Percentiles rank a stretch among this genome's conserved stretches.
phyloP scores from a whole-genome alignment of 2,113 vertebrate species.

The Bufo gargarizans region DNA sequence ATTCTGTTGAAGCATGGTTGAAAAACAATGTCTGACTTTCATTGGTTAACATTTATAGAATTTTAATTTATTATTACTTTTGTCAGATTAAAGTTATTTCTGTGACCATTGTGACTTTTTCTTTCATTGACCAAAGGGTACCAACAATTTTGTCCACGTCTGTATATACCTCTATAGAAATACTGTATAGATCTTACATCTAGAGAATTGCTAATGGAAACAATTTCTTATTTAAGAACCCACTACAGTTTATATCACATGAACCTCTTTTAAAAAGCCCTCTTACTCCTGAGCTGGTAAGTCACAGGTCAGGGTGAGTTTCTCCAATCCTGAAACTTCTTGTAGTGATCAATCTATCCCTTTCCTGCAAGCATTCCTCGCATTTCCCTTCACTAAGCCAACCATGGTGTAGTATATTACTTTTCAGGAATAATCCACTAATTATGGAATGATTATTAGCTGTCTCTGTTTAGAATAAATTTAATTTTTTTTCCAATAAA shows the following conservation, averaged over 20 bases:
- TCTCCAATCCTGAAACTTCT: neutral
- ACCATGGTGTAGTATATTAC: neutral
- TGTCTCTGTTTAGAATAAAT: neutral
- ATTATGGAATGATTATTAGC: neutral
- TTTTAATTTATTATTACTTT: no score
- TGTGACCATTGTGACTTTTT: no score
- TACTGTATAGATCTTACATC: neutral
- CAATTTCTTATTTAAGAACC: constrained; percentile 79
- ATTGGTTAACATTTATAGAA: no score
- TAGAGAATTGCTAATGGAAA: neutral
- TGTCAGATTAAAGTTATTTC: no score
- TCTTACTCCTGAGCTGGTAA: constrained; percentile 84
- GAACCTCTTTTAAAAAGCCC: constrained; percentile 87
- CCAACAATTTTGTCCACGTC: no score
- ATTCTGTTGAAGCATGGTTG: no score
- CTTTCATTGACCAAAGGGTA: no score
- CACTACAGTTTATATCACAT: constrained; percentile 90
- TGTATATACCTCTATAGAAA: no score
- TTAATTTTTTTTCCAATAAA: neutral
- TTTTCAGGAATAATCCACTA: neutral
- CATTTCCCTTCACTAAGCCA: constrained; percentile 2
- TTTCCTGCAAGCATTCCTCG: neutral
- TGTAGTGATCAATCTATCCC: neutral
- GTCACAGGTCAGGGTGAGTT: constrained; percentile 64
- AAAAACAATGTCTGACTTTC: no score